A percentile compares a stretch with the other conserved stretches of the same genome.
phyloP scores from a whole-genome alignment of 2,797 vertebrate genomes.

The Spinibarbus caldwelli region DNA sequence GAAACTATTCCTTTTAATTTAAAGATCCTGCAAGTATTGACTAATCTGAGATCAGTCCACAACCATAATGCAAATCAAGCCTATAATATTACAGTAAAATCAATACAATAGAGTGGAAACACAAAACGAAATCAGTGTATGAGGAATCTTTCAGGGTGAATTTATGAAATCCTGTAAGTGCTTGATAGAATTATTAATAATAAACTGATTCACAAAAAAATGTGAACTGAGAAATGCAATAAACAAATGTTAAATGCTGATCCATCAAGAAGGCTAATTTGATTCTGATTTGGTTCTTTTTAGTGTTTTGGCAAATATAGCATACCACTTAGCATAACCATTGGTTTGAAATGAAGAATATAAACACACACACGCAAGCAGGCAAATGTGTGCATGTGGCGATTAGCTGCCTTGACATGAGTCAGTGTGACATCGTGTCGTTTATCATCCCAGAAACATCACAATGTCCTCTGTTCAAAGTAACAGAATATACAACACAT shows the following conservation, averaged over 20 bases:
- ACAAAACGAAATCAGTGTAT: background rate
- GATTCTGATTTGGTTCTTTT: background rate
- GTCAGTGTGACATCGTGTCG: conserved; percentile 67
- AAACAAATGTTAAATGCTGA: background rate
- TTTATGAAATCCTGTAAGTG: background rate
- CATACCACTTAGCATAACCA: conserved; percentile 5
- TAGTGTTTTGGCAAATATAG: background rate
- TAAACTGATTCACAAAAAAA: background rate
- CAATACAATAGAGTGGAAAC: background rate
- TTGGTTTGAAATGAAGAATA: conserved; percentile 4
- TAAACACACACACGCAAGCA: conserved; percentile 18
- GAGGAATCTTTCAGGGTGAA: background rate
- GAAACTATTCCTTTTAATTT: background rate
- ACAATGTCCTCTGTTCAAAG: conserved; percentile 27
- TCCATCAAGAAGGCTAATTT: background rate
- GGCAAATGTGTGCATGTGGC: conserved; percentile 58
- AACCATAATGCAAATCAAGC: background rate
- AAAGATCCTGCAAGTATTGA: background rate
- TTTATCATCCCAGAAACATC: conserved; percentile 58
- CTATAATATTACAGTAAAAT: background rate
- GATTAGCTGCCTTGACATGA: conserved; percentile 63
- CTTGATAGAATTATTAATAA: background rate
- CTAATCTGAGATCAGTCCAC: background rate
- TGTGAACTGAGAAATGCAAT: background rate
- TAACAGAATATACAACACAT: background rate